Percentiles rank a stretch among this genome's conserved stretches.
These are phyloP conservation scores for Rhopilema esculentum DNA, from an alignment of 30 jellyfish, hydroid and myxozoan species.

Conservation along the genomic window DNA sequence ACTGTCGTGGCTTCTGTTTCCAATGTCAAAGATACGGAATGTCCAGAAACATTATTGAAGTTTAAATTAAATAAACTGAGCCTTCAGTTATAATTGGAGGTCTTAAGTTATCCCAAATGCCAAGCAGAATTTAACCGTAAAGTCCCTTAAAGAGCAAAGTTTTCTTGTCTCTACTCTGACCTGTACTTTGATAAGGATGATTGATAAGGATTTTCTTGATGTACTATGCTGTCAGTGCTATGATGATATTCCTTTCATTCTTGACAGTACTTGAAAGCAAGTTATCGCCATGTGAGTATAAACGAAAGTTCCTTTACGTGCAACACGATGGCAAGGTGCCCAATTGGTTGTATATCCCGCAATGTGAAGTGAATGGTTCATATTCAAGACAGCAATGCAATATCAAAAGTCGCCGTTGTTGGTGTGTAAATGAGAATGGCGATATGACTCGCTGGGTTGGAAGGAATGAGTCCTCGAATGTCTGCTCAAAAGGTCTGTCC, in stretches of 20 bases:
- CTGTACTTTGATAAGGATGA: too few relatives aligned
- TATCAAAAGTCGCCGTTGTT: conserved; percentile 39
- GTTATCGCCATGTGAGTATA: conserved; percentile 53
- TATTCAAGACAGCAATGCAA: conserved; percentile 65
- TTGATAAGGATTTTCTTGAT: too few relatives aligned
- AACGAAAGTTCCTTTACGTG: conserved; percentile 20
- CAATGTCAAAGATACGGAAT: too few relatives aligned
- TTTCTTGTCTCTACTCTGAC: too few relatives aligned
- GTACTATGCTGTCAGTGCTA: too few relatives aligned
- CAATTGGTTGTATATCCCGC: conserved; percentile 45
- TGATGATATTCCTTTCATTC: neutral
- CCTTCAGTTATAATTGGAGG: too few relatives aligned
- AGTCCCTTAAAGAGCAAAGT: too few relatives aligned
- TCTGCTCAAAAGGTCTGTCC: conserved; percentile 59
- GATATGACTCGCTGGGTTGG: conserved; percentile 64
- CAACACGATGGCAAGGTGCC: conserved; percentile 42
- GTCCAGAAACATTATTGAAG: too few relatives aligned
- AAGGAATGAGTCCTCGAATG: conserved; percentile 18
- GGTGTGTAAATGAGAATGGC: conserved; percentile 73
- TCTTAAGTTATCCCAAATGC: too few relatives aligned
- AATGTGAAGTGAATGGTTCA: conserved; percentile 64
- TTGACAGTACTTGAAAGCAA: conserved; percentile 53
- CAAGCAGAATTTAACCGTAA: too few relatives aligned
- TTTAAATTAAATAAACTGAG: too few relatives aligned
- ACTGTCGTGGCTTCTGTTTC: too few relatives aligned